Evolutionary conservation across 1,140 invertebrate genomes (phyloP), one percentile per base, ranked within the genome.

Genomic region (Monomorium pharaonis): DNA sequence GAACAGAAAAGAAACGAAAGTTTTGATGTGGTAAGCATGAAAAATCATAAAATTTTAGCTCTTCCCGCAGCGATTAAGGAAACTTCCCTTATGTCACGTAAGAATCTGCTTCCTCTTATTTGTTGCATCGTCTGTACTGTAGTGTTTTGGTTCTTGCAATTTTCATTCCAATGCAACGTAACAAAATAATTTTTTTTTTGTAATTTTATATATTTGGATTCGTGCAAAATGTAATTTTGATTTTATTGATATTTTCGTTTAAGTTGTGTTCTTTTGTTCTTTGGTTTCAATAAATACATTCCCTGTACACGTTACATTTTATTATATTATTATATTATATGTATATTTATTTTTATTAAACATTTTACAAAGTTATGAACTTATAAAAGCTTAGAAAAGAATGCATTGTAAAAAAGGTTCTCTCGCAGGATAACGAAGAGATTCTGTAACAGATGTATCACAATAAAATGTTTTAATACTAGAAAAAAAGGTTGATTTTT

Each of bases 111-210:
- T 16, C 60, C 84, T 12, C 30, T 94, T 14, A 10, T 93, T 54
- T 93, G 91, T 21, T 88, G 86, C 9, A 30, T 88, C 4, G 9
- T 93, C 18, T 93, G 89, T 69, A 88, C 78, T n/a, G 10, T 93
- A 24, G 84, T 94, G 5, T 93, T 92, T 42, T 92, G 88, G 86
- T 92, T 84, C 42, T 84, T 93, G 16, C 88, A 92, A 44, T 91
- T 89, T 54, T 92, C 88, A 10, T 89, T 92, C 10, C 63, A 9
- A 9, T 91, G 89, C 33, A 86, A 92, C 0, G n/a, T 70, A 56
- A 70, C 85, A 9, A 58, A 30, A 6, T 88, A 63, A 88, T 63
- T 65, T 65, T 30, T 0, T 10, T 10, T 72, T 30, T 3, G 47
- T 42, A 18, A 63, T 44, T 44, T 44, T 63, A 47, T 21, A n/a